phyloP scores from a whole-genome alignment of 2,113 vertebrate genomes.

The Trogon melanurus region DNA sequence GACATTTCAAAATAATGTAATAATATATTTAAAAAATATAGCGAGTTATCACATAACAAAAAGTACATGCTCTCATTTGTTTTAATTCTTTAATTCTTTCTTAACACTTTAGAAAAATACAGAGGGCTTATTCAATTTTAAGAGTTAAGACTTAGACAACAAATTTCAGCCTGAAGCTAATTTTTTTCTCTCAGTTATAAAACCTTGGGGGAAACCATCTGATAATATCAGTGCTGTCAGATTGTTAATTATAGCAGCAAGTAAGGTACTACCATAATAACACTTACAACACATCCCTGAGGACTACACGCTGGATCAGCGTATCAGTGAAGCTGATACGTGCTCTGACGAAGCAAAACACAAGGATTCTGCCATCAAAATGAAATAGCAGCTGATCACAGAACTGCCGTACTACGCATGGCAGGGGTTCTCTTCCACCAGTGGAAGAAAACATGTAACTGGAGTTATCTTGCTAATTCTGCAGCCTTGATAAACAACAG shows the following conservation, averaged over 20 bases:
- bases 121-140: background rate
- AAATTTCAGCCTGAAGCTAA: background rate
- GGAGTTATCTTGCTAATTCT: background rate
- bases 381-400: background rate
- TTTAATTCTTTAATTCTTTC: background rate
- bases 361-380: background rate
- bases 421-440: background rate
- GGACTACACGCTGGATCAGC: background rate
- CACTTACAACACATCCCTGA: background rate
- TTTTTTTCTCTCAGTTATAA: background rate
- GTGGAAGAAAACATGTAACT: background rate
- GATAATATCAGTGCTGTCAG: conserved; percentile 33
- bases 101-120: background rate
- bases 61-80: background rate
- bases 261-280: background rate
- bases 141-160: background rate
- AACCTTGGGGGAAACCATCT: conserved; percentile 27
- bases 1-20: background rate
- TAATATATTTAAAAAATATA: background rate
- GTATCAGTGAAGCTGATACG: background rate
- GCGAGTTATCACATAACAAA: background rate
- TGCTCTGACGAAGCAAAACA: background rate
- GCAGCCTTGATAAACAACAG: background rate
- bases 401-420: background rate
- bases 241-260: conserved; percentile 29